Percentiles rank a stretch among this genome's conserved stretches.
Conservation (phyloP, 2,113 vertebrate genomes). For the Suricata suricatta region DNA sequence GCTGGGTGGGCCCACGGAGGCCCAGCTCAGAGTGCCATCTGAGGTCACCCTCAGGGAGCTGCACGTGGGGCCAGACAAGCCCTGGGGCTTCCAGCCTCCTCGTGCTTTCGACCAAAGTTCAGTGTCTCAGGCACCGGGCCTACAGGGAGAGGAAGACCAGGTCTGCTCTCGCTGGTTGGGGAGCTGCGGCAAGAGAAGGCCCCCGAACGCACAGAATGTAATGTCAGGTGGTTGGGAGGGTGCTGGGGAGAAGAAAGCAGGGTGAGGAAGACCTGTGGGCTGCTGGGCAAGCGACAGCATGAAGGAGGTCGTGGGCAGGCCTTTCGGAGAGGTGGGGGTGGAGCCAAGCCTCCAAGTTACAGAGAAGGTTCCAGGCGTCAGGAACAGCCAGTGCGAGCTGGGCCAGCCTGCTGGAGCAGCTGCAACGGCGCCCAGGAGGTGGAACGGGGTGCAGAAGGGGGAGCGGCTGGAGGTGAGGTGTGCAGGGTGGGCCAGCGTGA, state of each 20-base stretch:
- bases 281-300: accelerated
- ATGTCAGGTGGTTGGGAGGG: background rate
- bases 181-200: background rate
- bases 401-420: background rate
- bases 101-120: background rate
- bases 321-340: background rate
- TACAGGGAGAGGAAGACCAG: accelerated
- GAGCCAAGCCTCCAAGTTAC: background rate
- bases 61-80: background rate
- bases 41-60: background rate
- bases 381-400: background rate
- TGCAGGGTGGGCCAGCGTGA: background rate
- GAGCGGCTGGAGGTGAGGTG: background rate
- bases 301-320: background rate
- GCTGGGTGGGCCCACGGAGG: background rate
- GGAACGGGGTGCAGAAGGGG: background rate
- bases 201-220: accelerated
- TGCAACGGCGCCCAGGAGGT: accelerated
- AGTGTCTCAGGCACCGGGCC: background rate
- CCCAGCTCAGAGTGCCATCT: background rate
- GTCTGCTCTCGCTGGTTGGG: background rate
- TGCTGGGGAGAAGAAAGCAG: accelerated
- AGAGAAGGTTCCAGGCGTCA: background rate
- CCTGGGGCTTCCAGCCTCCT: background rate
- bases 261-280: background rate